phyloP scores from a whole-genome alignment of 2,797 vertebrate genomes.

The Pangasius mekongensis region DNA sequence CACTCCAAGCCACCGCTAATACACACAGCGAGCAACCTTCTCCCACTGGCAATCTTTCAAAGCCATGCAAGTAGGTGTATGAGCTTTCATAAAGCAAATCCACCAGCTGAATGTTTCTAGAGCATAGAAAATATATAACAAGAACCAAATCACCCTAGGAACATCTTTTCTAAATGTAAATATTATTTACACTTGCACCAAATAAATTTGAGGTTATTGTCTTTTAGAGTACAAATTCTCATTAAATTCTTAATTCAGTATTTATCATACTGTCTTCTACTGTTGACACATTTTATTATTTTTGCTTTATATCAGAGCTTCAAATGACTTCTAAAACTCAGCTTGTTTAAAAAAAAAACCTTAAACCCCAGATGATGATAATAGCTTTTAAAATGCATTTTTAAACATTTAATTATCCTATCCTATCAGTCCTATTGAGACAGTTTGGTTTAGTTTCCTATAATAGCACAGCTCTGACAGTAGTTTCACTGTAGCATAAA shows the following conservation, averaged over 20 bases:
- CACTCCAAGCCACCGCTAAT: not conserved
- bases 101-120: not conserved
- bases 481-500: not conserved
- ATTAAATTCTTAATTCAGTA: not conserved
- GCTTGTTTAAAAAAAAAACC: not conserved
- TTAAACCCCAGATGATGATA: not conserved
- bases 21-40: not conserved
- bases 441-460: not conserved
- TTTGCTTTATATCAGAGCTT: not conserved
- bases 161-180: not conserved
- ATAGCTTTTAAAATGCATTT: not conserved
- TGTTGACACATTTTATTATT: not conserved
- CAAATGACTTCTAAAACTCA: not conserved
- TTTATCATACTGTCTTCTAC: not conserved
- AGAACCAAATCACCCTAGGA: not conserved
- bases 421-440: not conserved
- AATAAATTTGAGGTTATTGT: not conserved
- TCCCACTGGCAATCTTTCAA: not conserved
- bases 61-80: not conserved
- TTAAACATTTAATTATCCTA: not conserved
- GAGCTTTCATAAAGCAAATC: not conserved
- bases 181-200: not conserved
- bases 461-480: not conserved
- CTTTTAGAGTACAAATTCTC: not conserved
- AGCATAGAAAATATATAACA: not conserved